A percentile compares a stretch with the other conserved stretches of the same genome.
These are phyloP conservation scores for Spheniscus mendiculus DNA, from an alignment of 2,113 vertebrate species.

Conservation along the genomic window DNA sequence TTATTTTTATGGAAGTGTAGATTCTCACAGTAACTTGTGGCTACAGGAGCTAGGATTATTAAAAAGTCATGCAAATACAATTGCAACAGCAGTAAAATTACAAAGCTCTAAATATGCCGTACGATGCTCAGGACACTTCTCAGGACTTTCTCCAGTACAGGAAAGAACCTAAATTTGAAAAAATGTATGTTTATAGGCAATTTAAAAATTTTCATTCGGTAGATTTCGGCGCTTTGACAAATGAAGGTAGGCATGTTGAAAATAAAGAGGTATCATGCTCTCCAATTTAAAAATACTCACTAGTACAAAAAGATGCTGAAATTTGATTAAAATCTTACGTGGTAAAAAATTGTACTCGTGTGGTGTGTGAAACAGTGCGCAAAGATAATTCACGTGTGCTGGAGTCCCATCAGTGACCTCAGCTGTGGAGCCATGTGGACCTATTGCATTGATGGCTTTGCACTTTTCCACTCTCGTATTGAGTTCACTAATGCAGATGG, in stretches of 20 bases:
- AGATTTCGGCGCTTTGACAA: rapidly evolving
- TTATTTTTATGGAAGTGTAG: not conserved
- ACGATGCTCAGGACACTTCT: not conserved
- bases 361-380: rapidly evolving
- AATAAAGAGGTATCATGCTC: not conserved
- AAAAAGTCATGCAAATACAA: not conserved
- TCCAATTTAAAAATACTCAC: not conserved
- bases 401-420: not conserved
- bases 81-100: not conserved
- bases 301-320: not conserved
- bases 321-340: not conserved
- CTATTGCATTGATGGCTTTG: rapidly evolving
- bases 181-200: not conserved
- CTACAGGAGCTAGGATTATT: not conserved
- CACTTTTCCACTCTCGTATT: rapidly evolving
- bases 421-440: rapidly evolving
- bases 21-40: not conserved
- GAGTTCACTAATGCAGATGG: not conserved
- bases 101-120: not conserved
- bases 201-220: not conserved
- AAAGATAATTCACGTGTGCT: not conserved
- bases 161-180: not conserved
- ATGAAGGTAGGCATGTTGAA: not conserved
- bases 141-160: not conserved
- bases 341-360: rapidly evolving